A percentile compares a stretch with the other conserved stretches of the same genome.
These are phyloP conservation scores for Paralvinella palmiformis DNA, from an alignment of 1,140 invertebrate genomes.

Conservation along the genomic window DNA sequence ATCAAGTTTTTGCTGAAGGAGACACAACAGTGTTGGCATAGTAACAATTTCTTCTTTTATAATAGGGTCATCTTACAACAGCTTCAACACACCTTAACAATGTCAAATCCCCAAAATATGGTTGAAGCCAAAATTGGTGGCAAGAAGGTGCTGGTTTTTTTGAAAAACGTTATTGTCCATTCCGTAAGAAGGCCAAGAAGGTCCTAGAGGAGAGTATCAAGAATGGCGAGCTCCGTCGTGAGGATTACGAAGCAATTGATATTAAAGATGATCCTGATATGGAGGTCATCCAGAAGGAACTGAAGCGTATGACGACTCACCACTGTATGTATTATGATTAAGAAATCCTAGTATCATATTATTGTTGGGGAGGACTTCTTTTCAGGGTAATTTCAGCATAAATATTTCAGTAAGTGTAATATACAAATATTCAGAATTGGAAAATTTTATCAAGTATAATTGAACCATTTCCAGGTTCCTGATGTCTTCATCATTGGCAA, in stretches of 20 bases:
- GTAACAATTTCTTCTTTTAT: no score
- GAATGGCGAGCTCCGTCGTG: conserved; percentile 11
- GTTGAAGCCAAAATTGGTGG: conserved; percentile 4
- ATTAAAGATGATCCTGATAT: conserved; percentile 72
- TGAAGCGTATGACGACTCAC: conserved; percentile 74
- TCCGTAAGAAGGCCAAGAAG: conserved; percentile 74
- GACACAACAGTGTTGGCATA: no score
- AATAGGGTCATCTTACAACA: no score
- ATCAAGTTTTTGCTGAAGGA: no score
- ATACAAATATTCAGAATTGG: no score
- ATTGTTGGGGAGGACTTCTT: no score
- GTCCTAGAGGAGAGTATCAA: conserved; percentile 42
- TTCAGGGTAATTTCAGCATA: no score
- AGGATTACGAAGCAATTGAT: conserved; percentile 62
- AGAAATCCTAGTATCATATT: no score
- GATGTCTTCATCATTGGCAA: conserved; percentile 83
- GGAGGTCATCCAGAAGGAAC: conserved; percentile 68
- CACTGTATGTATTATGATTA: no score
- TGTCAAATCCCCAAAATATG: neutral
- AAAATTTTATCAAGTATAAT: no score
- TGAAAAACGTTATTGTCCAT: conserved; percentile 82
- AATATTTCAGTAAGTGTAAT: no score
- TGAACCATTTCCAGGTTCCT: conserved; percentile 61
- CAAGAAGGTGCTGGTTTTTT: conserved; percentile 73
- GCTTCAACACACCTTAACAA: no score